Evolutionary conservation across 2,797 vertebrate genomes (phyloP).

Genomic region (Pangasius mekongensis): DNA sequence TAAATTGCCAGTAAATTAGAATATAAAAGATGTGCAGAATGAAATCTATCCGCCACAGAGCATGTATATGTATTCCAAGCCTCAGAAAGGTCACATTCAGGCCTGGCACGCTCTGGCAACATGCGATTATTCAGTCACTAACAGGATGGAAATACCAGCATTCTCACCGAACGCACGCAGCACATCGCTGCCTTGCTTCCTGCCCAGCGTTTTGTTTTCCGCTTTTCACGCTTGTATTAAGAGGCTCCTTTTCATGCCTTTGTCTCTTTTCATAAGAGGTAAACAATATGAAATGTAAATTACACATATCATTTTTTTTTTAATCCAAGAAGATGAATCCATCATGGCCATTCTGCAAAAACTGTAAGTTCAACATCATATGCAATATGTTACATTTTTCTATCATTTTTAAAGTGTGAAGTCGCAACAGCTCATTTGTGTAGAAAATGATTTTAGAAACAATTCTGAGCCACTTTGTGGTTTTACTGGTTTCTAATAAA

Average conservation of each 20-base stretch:
- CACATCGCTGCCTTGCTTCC: slow-evolving; percentile 33
- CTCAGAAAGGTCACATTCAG: slow-evolving; percentile 68
- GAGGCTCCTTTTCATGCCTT: slow-evolving; percentile 45
- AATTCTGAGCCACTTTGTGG: neutral
- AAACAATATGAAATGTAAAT: slow-evolving; percentile 46
- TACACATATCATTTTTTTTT: slow-evolving; percentile 1
- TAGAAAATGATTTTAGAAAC: neutral
- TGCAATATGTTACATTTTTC: neutral
- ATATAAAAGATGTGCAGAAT: slow-evolving; percentile 64
- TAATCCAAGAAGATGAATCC: slow-evolving; percentile 16
- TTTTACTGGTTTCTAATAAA: neutral
- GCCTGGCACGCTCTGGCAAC: slow-evolving; percentile 51
- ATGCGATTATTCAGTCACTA: slow-evolving; percentile 61
- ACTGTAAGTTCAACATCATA: neutral
- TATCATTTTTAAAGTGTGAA: neutral
- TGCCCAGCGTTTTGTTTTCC: slow-evolving; percentile 39
- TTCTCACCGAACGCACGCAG: slow-evolving; percentile 49
- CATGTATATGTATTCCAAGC: slow-evolving; percentile 62
- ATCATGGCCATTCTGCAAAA: slow-evolving; percentile 2
- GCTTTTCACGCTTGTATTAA: slow-evolving; percentile 39
- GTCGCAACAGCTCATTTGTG: neutral
- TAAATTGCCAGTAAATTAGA: slow-evolving; percentile 63
- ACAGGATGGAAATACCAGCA: slow-evolving; percentile 61
- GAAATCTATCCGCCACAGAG: slow-evolving; percentile 59
- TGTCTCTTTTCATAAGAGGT: slow-evolving; percentile 31